These are phyloP conservation scores for Brachionus asplanchnoidis DNA, from an alignment of 1,140 invertebrate genomes.

Conservation along the genomic window DNA sequence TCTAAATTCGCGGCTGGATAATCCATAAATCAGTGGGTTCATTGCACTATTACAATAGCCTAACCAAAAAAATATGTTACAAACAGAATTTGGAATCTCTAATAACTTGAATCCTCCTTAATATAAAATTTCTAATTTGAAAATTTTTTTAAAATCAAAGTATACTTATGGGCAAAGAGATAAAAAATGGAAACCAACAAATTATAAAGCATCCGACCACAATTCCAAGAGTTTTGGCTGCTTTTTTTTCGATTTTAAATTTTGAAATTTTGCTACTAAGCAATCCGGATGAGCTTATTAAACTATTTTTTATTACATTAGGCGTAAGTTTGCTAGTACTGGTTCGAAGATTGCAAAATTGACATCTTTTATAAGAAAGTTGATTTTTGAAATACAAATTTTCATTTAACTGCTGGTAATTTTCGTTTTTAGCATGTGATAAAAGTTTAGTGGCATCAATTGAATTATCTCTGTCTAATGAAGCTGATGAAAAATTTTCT, in stretches of 20 bases:
- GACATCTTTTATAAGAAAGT: background rate
- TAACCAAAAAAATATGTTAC: constrained; percentile 65
- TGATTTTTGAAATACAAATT: background rate
- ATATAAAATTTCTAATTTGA: background rate
- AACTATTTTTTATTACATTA: constrained; percentile 20
- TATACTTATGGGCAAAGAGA: constrained; percentile 62
- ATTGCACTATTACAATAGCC: constrained; percentile 62
- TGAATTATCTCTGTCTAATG: background rate
- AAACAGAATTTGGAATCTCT: constrained; percentile 46
- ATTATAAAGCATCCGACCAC: constrained; percentile 88
- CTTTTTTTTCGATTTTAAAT: constrained; percentile 41
- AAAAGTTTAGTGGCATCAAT: background rate
- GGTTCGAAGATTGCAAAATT: background rate
- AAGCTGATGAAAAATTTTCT: background rate
- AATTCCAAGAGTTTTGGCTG: constrained; percentile 76
- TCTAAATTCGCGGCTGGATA: constrained; percentile 89
- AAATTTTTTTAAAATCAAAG: background rate
- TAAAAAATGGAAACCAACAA: constrained; percentile 96
- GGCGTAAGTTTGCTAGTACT: background rate
- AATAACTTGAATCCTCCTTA: constrained; percentile 8
- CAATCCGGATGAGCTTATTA: background rate
- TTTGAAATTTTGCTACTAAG: constrained; percentile 17
- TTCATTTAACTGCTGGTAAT: background rate
- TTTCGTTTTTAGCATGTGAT: background rate
- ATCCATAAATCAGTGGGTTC: constrained; percentile 95